phyloP scores from a whole-genome alignment of 2,797 vertebrate genomes.

The Echeneis naucrates region DNA sequence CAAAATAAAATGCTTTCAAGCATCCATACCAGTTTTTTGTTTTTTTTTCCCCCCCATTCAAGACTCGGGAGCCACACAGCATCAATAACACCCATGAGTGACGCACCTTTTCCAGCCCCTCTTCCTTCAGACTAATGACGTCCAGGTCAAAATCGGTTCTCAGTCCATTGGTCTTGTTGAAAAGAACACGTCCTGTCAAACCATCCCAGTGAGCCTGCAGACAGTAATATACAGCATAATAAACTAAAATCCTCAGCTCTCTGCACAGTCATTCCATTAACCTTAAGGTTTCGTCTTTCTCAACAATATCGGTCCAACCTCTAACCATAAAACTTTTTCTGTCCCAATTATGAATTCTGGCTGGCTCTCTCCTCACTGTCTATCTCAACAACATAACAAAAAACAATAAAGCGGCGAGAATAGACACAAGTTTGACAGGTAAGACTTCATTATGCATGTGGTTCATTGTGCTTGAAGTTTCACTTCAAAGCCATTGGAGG shows the following conservation, averaged over 20 bases:
- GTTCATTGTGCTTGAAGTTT: conserved; percentile 81
- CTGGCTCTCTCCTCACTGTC: conserved; percentile 59
- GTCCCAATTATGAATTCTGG: conserved; percentile 68
- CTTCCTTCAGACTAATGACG: conserved; percentile 97
- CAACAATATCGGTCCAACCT: conserved; percentile 45
- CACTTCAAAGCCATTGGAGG: conserved; percentile 74
- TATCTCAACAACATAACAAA: conserved; percentile 70
- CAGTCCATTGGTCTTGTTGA: conserved; percentile 97
- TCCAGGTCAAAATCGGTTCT: conserved; percentile 98
- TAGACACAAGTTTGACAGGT: conserved; percentile 75
- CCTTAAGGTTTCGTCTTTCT: conserved; percentile 53
- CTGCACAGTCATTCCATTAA: conserved; percentile 50
- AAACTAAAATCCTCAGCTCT: conserved; percentile 35
- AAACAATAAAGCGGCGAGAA: conserved; percentile 67
- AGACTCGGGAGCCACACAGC: conserved; percentile 5
- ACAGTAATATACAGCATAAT: conserved; percentile 40
- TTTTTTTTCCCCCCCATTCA: too few species aligned
- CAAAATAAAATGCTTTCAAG: conserved; percentile 30
- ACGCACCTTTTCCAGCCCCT: conserved; percentile 95
- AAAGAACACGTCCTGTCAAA: conserved; percentile 95
- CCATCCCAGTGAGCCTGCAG: conserved; percentile 96
- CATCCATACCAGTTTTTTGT: conserved; percentile 1
- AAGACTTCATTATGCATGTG: conserved; percentile 82
- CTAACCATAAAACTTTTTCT: conserved; percentile 49
- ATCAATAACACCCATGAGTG: not conserved